Evolutionary conservation across 30 jellyfish, hydroid and myxozoan genomes (phyloP), one percentile per base, ranked within the genome.

Genomic region (Calvadosia cruxmelitensis): DNA sequence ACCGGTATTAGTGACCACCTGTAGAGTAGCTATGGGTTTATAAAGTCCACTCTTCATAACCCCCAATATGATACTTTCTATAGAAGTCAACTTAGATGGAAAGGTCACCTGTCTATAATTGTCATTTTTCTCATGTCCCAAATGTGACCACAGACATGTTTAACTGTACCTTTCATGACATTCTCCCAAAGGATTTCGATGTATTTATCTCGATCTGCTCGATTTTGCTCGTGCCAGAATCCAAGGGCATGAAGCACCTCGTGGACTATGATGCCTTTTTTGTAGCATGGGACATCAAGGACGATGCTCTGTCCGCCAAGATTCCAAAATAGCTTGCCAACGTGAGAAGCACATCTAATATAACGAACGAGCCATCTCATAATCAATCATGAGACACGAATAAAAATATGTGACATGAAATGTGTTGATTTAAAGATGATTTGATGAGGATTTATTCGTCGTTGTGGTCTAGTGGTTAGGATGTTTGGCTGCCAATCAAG

Each of bases 221-320:
- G 57, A 42, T 20, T 42, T 42, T 42, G 57, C 20, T 42, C 57
- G 57, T 42, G 57, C 57, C 57, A 42, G 57, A 42, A 42, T 42
- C 57, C 57, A 42, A 42, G 57, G 10, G 57, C 10, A 42, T 42
- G 57, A 10, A 42, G 20, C 10, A 42, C 57, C 20, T 42, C 57
- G 20, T 42, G 57, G 20, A 42, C 20, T 42, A 42, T 42, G 57
- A 20, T 42, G 20, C 20, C 57, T 42, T 42, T 20, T 42, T 42
- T 42, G 15, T 5, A 5, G 20, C 57, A 42, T 10, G 57, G 15
- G 20, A 5, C 57, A 42, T 10, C 57, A 5, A 42, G 20, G 20
- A 5, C 10, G 57, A 42, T 42, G 57, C 20, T 20, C 20, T 42
- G 57, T 5, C 15, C 15, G 10, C 57, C 57, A 42, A 20, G 15